Evolutionary conservation across 2,113 vertebrate genomes (phyloP).

Genomic region (Hemicordylus capensis): DNA sequence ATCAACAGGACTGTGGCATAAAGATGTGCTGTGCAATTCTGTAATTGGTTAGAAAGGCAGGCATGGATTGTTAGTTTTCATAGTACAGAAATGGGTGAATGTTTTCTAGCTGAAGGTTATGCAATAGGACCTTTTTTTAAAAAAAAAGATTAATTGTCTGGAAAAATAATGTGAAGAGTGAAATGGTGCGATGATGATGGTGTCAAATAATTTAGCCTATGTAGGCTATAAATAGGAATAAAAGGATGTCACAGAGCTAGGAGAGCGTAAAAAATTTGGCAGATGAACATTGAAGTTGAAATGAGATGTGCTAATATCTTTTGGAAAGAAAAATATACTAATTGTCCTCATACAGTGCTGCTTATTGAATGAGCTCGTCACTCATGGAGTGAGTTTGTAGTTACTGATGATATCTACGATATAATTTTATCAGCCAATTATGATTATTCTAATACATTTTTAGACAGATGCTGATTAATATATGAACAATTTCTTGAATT

Average conservation of each 20-base stretch:
- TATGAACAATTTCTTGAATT: too few species aligned
- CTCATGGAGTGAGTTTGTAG: background rate
- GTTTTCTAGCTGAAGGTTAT: background rate
- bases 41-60: background rate
- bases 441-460: too few species aligned
- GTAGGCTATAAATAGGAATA: background rate
- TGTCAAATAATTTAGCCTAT: background rate
- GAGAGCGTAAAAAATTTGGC: background rate
- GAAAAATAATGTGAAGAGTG: too few species aligned
- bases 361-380: background rate
- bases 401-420: background rate
- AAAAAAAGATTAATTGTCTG: background rate
- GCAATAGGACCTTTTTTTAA: too few species aligned
- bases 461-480: too few species aligned
- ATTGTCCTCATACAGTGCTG: background rate
- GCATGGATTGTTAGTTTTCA: background rate
- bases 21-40: background rate
- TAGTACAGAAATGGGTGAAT: background rate
- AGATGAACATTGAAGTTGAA: too few species aligned
- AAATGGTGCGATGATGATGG: background rate
- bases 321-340: background rate
- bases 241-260: background rate
- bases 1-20: background rate
- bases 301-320: background rate
- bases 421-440: too few species aligned